Base-by-base conservation (phyloP, 1,140 invertebrate genomes). In the Ceratina calcarata region DNA sequence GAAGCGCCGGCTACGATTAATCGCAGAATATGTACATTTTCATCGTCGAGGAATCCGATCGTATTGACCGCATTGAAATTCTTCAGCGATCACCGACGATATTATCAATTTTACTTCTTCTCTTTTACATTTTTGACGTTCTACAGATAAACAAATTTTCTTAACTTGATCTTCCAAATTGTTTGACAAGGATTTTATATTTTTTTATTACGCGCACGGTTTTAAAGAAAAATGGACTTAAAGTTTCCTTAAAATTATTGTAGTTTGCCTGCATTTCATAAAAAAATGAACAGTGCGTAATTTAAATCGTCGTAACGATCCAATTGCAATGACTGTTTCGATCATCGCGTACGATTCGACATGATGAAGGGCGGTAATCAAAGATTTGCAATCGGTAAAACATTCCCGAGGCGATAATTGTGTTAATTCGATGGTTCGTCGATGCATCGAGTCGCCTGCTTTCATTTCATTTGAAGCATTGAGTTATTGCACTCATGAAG, bases 321-420 rank as follows among this genome's bases (percentile, higher is more conserved):
- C 37, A 7, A 45, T 0, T 10, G 37, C 37, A 32, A 32, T 32
- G 27, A 32, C 27, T 32, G 16, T 51, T 6, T 12, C 15, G 55
- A 37, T 58, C 20, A 0, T 37, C 27, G 1, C 68, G 22, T 60
- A 64, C 37, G 32, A 13, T 51, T 73, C 68, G 32, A 22, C 74
- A 20, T 55, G 60, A 72, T 45, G 16, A 18, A 64, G 20, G 77
- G 10, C 12, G 2, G 37, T 7, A 55, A 27, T 60, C 32, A 20
- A 7, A 15, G 71, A 80, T 84, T 73, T 77, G 53, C 82, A 2
- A 71, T 76, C 16, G 71, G 12, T 32, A 24, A 81, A 68, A 74
- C 66, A 15, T 55, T 77, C 62, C 49, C 61, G 70, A 32, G 74
- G 60, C 69, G 68, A 76, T 85, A 84, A 85, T 85, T 62, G 65